phyloP scores from a whole-genome alignment of 2,113 vertebrate species.

The Lasiurus cinereus region DNA sequence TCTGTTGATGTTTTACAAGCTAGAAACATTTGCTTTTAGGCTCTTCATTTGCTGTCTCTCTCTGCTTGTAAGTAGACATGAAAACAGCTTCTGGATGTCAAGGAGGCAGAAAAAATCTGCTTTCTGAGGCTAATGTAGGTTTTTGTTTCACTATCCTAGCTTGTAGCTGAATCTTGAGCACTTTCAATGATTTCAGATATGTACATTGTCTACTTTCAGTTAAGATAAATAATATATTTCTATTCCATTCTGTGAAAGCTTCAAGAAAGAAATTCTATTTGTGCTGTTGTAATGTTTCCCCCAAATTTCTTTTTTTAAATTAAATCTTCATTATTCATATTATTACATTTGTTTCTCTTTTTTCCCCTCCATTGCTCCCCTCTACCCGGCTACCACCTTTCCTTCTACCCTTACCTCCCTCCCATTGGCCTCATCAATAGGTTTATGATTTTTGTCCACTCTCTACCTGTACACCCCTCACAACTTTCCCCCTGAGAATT shows the following conservation, averaged over 20 bases:
- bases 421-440: too few relatives aligned
- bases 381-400: too few relatives aligned
- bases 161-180: background rate
- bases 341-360: too few relatives aligned
- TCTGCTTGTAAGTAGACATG: background rate
- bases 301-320: too few relatives aligned
- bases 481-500: too few relatives aligned
- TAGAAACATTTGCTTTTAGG: background rate
- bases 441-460: too few relatives aligned
- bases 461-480: too few relatives aligned
- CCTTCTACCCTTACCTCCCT: too few relatives aligned
- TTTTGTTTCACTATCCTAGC: background rate
- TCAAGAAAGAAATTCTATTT: background rate
- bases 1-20: conserved; percentile 6
- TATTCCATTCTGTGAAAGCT: background rate
- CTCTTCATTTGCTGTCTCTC: background rate
- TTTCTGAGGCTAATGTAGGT: background rate
- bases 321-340: too few relatives aligned
- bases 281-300: background rate
- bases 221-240: conserved; percentile 7
- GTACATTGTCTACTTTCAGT: background rate
- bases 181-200: background rate
- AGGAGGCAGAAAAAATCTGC: background rate
- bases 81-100: conserved; percentile 39
- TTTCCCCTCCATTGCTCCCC: too few relatives aligned